Evolutionary conservation across 2,888 invertebrate species (phyloP), one percentile per base, ranked within the genome.

Genomic region (Ophraella communa): DNA sequence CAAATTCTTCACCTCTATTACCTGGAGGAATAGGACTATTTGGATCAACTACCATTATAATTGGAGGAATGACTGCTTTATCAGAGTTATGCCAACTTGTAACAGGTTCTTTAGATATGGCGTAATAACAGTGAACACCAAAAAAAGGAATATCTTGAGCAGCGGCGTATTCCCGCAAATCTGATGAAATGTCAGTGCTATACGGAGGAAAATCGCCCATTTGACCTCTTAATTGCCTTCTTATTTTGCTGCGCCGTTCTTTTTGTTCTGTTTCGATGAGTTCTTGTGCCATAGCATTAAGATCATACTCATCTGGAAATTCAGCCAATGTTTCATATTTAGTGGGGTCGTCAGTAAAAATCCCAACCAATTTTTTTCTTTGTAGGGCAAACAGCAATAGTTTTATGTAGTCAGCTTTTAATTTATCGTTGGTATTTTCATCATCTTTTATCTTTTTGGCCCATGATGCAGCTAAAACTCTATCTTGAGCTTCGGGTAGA

Each of bases 51-150:
- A 14, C 71, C 69, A 63, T 72, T 74, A 33, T 65, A 71, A 4
- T 69, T 69, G 17, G 69, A 8, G 81, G 80, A 54, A 82, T 72
- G 8, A 80, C 69, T 1, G 77, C 79, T 42, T 76, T 78, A 8
- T 82, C 79, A 2, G 79, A 60, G 44, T 78, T 76, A 8, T 77
- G 73, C 84, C 84, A 85, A 30, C 74, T 74, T n/a, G 79, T 71
- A 11, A 85, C 65, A 0, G 84, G 83, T 63, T 84, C 81, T 17
- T 74, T 79, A 7, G 84, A 84, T 49, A 83, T 74, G 1, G 85
- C 85, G 69, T 84, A 85, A 69, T 82, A 85, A n/a, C 81, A 83
- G 61, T 85, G 85, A 11, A 84, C 79, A 1, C 85, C 85, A 73
- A 83, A 84, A 62, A 81, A 77, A 30, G 84, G 83, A 62, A 85